Conservation (phyloP, 2,888 invertebrate genomes). For the Malachius bipustulatus region DNA sequence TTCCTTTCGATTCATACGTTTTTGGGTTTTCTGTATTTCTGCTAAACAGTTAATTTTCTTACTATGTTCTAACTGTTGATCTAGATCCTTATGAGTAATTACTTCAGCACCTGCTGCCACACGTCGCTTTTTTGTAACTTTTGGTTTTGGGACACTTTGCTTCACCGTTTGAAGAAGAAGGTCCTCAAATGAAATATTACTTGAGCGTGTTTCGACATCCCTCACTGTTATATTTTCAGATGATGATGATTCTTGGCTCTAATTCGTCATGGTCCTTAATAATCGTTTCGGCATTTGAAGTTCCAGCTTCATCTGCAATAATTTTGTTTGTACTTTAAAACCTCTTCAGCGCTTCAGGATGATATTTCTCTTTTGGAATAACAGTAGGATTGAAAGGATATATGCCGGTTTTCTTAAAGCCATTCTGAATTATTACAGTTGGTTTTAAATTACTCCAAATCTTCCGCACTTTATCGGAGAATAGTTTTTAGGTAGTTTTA, state of each 20-base stretch:
- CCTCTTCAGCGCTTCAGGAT: too few relatives aligned
- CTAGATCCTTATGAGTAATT: neutral
- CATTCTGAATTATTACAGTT: neutral
- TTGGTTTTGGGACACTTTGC: neutral
- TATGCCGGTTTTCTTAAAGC: neutral
- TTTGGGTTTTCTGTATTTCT: neutral
- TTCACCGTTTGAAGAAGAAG: conserved; percentile 2
- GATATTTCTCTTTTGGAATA: conserved; percentile 3
- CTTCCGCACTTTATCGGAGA: neutral
- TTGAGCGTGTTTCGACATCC: conserved; percentile 9
- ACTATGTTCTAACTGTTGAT: conserved; percentile 1
- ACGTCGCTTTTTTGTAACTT: conserved; percentile 1
- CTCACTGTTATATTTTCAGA: conserved; percentile 6
- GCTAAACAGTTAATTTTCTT: too few relatives aligned
- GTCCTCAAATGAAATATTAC: conserved; percentile 14
- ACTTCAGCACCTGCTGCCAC: neutral
- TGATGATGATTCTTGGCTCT: conserved; percentile 5
- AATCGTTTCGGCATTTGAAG: neutral
- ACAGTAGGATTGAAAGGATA: neutral
- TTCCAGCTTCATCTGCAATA: neutral
- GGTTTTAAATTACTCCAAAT: neutral
- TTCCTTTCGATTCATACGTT: neutral
- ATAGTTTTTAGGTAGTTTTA: neutral
- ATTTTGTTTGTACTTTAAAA: neutral
- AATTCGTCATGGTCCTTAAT: neutral